These are phyloP conservation scores for Cairina moschata DNA, from an alignment of 2,113 vertebrate species.

Conservation along the genomic window DNA sequence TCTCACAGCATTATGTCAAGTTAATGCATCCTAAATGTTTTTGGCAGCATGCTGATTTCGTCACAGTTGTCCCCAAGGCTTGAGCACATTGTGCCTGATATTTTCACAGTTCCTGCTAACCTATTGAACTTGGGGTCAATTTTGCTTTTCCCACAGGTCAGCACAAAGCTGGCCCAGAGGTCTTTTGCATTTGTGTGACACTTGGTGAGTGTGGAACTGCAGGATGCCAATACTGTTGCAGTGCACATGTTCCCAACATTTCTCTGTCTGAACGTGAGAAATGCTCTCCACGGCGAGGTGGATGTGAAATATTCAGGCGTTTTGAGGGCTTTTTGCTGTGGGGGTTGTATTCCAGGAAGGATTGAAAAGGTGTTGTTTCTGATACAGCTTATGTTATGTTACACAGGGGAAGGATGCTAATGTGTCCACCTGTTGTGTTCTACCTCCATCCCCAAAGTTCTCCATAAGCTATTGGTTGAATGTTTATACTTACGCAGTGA, in stretches of 20 bases:
- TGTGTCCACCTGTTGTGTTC: neutral
- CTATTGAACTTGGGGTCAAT: neutral
- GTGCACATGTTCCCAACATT: accelerated
- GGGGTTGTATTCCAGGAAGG: neutral
- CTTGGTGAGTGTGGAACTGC: neutral
- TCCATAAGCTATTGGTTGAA: neutral
- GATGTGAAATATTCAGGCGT: neutral
- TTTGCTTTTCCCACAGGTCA: neutral
- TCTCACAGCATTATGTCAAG: neutral
- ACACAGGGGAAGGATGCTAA: neutral
- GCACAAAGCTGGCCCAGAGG: neutral
- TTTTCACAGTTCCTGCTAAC: neutral
- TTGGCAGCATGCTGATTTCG: constrained; percentile 1
- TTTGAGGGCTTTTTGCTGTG: neutral
- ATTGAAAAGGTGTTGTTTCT: accelerated
- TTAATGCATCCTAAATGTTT: neutral
- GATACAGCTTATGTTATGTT: neutral
- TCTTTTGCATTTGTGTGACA: neutral
- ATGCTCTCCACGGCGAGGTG: neutral
- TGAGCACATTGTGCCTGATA: neutral
- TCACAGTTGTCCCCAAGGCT: neutral
- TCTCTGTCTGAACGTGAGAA: neutral
- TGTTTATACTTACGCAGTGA: neutral
- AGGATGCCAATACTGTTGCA: neutral
- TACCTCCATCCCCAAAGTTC: neutral